A percentile compares a stretch with the other conserved stretches of the same genome.
phyloP scores from a whole-genome alignment of 1,140 invertebrate species.

The Gryon sp. region DNA sequence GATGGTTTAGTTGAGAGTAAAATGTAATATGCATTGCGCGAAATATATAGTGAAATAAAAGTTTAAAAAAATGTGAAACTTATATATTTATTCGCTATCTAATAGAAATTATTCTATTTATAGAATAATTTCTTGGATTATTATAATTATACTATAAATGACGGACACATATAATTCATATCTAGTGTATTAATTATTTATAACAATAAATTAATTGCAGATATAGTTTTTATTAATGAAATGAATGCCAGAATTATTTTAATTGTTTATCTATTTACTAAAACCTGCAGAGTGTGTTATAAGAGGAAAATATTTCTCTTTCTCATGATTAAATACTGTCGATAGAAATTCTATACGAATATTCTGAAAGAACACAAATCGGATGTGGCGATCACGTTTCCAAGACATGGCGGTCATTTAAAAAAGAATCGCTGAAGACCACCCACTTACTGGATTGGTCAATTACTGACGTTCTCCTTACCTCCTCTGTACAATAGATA shows the following conservation, averaged over 20 bases:
- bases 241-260: no score
- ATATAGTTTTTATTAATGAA: no score
- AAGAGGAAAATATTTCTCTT: neutral
- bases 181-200: no score
- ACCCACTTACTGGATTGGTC: conserved; percentile 74
- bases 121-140: no score
- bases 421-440: conserved; percentile 71
- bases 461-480: conserved; percentile 67
- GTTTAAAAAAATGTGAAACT: no score
- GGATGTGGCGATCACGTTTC: conserved; percentile 69
- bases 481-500: conserved; percentile 54
- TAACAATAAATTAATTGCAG: no score
- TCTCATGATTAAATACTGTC: neutral
- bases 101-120: no score
- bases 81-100: no score
- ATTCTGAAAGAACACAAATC: conserved; percentile 46
- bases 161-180: no score
- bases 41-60: no score
- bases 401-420: conserved; percentile 75
- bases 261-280: no score
- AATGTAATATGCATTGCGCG: conserved; percentile 10
- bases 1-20: conserved; percentile 11
- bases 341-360: conserved; percentile 37
- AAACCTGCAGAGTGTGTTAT: neutral
- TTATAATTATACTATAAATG: no score